Conservation (phyloP, 2,113 vertebrate genomes). For the Pollimyrus isidori region DNA sequence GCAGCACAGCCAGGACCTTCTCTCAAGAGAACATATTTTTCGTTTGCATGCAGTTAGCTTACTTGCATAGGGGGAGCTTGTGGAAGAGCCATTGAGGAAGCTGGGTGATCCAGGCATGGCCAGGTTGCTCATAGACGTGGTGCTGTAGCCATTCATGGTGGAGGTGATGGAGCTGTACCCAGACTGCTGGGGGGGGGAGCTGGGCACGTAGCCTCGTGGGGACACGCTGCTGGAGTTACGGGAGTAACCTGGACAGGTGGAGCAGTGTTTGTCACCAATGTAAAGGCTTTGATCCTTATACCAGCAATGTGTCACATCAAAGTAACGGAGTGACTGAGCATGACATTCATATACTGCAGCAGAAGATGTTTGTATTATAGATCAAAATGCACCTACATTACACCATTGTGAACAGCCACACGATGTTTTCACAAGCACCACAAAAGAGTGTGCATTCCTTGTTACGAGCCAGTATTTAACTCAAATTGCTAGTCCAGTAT, state of each 20-base stretch:
- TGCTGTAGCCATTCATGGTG: conserved; percentile 77
- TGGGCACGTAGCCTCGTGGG: conserved; percentile 76
- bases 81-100: conserved; percentile 88
- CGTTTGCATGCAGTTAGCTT: conserved; percentile 52
- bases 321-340: background rate
- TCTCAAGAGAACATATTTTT: background rate
- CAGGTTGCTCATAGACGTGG: conserved; percentile 73
- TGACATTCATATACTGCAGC: background rate
- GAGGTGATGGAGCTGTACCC: conserved; percentile 75
- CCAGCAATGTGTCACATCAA: background rate
- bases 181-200: conserved; percentile 84
- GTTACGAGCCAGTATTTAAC: background rate
- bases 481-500: background rate
- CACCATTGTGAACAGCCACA: background rate
- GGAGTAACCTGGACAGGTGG: conserved; percentile 66
- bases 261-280: background rate
- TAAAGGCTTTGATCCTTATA: background rate
- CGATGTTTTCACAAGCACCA: background rate
- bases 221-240: conserved; percentile 81
- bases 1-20: background rate
- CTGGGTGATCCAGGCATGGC: conserved; percentile 84
- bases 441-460: background rate
- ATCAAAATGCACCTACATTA: background rate
- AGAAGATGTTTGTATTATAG: background rate
- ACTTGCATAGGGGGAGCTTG: conserved; percentile 93